phyloP scores from a whole-genome alignment of 1,140 invertebrate species.

The Drosophila subpulchrella region DNA sequence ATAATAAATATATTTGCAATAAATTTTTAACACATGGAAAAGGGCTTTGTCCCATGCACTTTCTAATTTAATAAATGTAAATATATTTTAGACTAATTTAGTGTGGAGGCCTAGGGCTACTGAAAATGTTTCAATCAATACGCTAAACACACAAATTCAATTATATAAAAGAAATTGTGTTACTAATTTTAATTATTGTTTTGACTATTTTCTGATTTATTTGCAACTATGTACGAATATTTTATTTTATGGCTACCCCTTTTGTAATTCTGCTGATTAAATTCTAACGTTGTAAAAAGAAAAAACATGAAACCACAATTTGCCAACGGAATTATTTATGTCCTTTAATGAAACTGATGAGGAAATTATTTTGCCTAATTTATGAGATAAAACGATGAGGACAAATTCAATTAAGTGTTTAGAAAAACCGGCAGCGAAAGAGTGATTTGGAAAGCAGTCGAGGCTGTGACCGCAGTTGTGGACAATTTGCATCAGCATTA shows the following conservation, averaged over 20 bases:
- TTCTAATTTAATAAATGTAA: neutral
- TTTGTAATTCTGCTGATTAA: conserved; percentile 16
- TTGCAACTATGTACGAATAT: conserved; percentile 16
- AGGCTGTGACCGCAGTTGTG: conserved; percentile 1
- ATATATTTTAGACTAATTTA: neutral
- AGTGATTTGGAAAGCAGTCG: conserved; percentile 5
- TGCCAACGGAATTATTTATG: conserved; percentile 27
- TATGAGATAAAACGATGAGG: conserved; percentile 19
- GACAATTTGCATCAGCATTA: conserved; percentile 42
- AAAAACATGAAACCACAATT: conserved; percentile 14
- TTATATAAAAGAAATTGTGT: neutral
- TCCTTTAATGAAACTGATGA: conserved; percentile 21
- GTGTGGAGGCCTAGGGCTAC: too few relatives aligned
- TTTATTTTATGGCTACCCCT: neutral
- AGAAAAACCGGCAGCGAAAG: conserved; percentile 2
- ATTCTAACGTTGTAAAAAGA: conserved; percentile 9
- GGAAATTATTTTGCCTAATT: conserved; percentile 37
- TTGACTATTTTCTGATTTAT: conserved; percentile 16
- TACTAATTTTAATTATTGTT: conserved; percentile 5
- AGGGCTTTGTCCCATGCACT: neutral
- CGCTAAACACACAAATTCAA: conserved; percentile 5
- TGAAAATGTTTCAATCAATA: conserved; percentile 2
- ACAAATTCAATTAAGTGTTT: conserved; percentile 30
- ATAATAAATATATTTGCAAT: neutral
- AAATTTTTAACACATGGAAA: neutral